A percentile compares a stretch with the other conserved stretches of the same genome.
phyloP scores from a whole-genome alignment of 2,797 vertebrate genomes.

The Microtus californicus region DNA sequence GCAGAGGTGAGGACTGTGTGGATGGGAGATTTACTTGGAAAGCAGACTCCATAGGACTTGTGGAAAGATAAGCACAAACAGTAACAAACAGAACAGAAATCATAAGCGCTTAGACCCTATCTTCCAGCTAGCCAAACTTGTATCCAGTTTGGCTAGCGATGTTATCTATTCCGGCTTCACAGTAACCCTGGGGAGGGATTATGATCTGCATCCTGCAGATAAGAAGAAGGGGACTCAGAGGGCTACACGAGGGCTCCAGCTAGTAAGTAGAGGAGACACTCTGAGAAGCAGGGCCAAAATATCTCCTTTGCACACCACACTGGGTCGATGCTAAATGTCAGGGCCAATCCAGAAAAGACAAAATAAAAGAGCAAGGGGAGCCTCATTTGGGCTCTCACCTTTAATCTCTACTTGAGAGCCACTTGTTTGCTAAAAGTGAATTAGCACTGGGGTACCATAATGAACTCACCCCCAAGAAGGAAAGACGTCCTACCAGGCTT shows the following conservation, averaged over 20 bases:
- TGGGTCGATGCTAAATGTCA: conserved; percentile 11
- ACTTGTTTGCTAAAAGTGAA: background rate
- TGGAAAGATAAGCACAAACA: background rate
- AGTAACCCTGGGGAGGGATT: background rate
- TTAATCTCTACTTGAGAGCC: conserved; percentile 5
- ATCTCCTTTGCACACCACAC: background rate
- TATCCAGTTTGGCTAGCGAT: background rate
- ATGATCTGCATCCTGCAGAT: background rate
- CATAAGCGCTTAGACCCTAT: background rate
- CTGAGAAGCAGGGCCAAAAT: background rate
- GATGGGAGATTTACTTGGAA: background rate
- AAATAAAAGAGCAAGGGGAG: background rate
- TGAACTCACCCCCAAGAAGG: conserved; percentile 59
- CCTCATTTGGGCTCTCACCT: background rate
- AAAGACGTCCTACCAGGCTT: conserved; percentile 60
- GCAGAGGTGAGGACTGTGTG: background rate
- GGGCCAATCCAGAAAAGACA: background rate
- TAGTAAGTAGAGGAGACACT: background rate
- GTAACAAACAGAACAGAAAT: background rate
- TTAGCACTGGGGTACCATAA: background rate
- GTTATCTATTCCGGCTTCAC: background rate
- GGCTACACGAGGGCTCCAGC: background rate
- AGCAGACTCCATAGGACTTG: background rate
- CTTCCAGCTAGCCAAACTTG: background rate
- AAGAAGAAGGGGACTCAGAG: background rate